Evolutionary conservation across 2,888 invertebrate species (phyloP).

Genomic region (Apodemia duryi): DNA sequence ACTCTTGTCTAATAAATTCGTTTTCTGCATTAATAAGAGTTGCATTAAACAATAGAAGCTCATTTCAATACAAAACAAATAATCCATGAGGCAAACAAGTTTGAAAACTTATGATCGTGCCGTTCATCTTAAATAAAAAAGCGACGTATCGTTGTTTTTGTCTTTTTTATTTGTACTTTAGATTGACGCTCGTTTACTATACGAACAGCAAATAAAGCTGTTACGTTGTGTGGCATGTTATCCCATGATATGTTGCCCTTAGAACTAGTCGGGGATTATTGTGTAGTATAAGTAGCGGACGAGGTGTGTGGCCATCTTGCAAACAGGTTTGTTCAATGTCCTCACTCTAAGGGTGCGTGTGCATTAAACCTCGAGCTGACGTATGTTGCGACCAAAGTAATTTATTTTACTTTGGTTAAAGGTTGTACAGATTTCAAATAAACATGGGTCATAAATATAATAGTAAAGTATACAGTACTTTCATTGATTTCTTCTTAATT

Average conservation of each 20-base stretch:
- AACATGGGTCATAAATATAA: neutral
- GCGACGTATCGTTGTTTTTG: slow-evolving; percentile 3
- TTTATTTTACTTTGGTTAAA: no score
- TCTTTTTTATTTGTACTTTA: slow-evolving; percentile 10
- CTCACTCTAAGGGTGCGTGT: slow-evolving; percentile 5
- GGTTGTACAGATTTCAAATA: neutral
- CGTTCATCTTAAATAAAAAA: slow-evolving; percentile 1
- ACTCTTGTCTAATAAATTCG: no score
- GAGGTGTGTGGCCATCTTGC: slow-evolving; percentile 45
- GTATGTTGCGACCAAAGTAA: neutral
- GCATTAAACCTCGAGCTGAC: neutral
- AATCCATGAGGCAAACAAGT: neutral
- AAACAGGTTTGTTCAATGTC: slow-evolving; percentile 50
- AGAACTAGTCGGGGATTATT: slow-evolving; percentile 26
- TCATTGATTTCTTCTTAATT: no score
- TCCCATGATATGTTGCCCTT: slow-evolving; percentile 30
- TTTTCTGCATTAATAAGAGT: no score
- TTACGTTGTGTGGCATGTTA: slow-evolving; percentile 25
- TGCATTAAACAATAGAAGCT: neutral
- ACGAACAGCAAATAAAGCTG: slow-evolving; percentile 21
- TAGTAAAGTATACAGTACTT: no score
- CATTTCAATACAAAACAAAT: neutral
- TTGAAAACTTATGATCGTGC: neutral
- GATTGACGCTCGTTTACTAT: slow-evolving; percentile 21
- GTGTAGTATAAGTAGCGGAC: slow-evolving; percentile 30